Evolutionary conservation across 2,888 invertebrate genomes (phyloP).

Genomic region (Vanessa cardui): DNA sequence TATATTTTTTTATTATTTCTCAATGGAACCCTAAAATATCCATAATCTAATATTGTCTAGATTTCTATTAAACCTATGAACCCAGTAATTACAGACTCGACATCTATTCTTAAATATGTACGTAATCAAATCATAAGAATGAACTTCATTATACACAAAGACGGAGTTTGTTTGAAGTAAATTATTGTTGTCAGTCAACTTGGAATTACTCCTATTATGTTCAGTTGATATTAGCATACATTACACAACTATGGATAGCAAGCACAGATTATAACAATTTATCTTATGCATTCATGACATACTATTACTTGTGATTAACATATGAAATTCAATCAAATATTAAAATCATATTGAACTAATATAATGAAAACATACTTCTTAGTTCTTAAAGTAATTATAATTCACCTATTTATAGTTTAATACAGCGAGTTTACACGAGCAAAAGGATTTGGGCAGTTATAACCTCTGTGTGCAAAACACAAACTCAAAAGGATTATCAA

Average conservation of each 20-base stretch:
- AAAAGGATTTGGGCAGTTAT: too few species aligned
- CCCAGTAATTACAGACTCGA: slow-evolving; percentile 30
- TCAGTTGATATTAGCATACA: slow-evolving; percentile 5
- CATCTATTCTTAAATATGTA: slow-evolving; percentile 21
- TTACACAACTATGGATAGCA: slow-evolving; percentile 12
- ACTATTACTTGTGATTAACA: too few species aligned
- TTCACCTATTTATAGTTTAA: too few species aligned
- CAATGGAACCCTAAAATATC: neutral
- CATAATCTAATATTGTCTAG: slow-evolving; percentile 4
- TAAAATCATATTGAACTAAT: too few species aligned
- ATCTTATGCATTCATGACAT: neutral
- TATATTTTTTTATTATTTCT: neutral
- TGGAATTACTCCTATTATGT: slow-evolving; percentile 23
- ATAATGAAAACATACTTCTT: too few species aligned
- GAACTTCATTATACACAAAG: slow-evolving; percentile 28
- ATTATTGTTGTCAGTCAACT: slow-evolving; percentile 32
- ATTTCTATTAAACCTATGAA: slow-evolving; percentile 27
- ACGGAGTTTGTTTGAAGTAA: slow-evolving; percentile 32
- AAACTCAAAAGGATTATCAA: too few species aligned
- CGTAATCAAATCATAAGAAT: slow-evolving; percentile 35
- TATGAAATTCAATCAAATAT: too few species aligned
- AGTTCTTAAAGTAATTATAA: too few species aligned
- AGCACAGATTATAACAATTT: neutral
- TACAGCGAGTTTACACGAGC: too few species aligned
- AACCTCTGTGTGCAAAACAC: too few species aligned